Conservation (phyloP, 2,113 vertebrate genomes). For the Cheirogaleus medius region DNA sequence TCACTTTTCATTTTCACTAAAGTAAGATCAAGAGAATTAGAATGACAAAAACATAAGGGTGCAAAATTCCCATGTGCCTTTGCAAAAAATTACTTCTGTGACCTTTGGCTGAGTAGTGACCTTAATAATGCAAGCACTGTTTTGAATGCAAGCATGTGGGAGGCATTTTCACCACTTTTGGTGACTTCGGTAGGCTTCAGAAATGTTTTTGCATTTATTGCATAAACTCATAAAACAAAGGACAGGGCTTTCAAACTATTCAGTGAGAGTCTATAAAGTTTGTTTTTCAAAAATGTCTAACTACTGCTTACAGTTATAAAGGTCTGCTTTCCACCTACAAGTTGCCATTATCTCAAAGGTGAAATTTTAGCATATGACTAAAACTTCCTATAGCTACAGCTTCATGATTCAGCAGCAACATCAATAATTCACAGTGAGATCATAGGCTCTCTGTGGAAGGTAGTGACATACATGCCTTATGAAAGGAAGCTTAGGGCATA, state of each 20-base stretch:
- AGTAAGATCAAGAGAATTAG: conserved; percentile 18
- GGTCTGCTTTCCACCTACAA: conserved; percentile 43
- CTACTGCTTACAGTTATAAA: conserved; percentile 33
- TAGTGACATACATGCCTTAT: conserved; percentile 29
- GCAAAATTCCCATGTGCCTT: not conserved
- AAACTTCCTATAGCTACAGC: conserved; percentile 48
- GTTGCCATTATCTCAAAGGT: conserved; percentile 63
- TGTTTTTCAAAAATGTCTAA: conserved; percentile 47
- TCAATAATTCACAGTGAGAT: conserved; percentile 71
- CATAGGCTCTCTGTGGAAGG: conserved; percentile 37
- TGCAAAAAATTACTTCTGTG: conserved; percentile 32
- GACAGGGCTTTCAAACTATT: not conserved
- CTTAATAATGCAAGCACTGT: not conserved
- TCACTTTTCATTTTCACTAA: conserved; percentile 18
- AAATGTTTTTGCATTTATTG: conserved; percentile 2
- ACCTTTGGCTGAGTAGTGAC: not conserved
- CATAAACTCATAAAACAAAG: conserved; percentile 42
- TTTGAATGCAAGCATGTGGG: not conserved
- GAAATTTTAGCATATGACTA: conserved; percentile 71
- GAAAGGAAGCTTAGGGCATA: conserved; percentile 33
- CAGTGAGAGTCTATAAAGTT: conserved; percentile 24
- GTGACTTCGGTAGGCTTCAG: not conserved
- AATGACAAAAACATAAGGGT: not conserved
- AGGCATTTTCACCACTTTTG: not conserved
- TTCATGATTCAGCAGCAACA: conserved; percentile 65